phyloP scores from a whole-genome alignment of 2,797 vertebrate genomes.

The Discoglossus pictus region DNA sequence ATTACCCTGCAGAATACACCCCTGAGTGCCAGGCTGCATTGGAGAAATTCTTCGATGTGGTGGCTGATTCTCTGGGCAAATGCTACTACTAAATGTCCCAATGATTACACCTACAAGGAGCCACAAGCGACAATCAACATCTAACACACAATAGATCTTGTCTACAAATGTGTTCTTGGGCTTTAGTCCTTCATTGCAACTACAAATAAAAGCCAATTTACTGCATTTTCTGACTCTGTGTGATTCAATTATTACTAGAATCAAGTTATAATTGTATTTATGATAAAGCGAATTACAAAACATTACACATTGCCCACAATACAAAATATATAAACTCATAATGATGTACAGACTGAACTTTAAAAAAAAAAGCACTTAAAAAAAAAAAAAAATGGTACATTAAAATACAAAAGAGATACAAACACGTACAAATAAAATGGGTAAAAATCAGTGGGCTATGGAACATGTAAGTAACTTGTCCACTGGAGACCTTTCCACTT shows the following conservation, averaged over 20 bases:
- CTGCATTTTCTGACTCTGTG: background rate
- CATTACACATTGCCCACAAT: no score
- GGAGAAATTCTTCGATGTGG: slow-evolving; percentile 67
- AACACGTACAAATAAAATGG: no score
- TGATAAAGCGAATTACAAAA: no score
- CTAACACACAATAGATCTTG: background rate
- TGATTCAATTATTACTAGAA: background rate
- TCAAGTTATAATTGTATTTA: background rate
- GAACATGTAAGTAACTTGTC: no score
- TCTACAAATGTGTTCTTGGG: background rate
- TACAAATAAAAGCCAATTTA: slow-evolving; percentile 34
- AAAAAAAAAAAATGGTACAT: no score
- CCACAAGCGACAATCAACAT: slow-evolving; percentile 14
- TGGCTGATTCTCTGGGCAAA: slow-evolving; percentile 65
- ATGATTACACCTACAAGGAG: background rate
- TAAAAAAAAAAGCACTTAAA: no score
- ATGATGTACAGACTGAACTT: no score
- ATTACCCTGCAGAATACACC: slow-evolving; percentile 60
- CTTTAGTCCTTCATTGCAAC: slow-evolving; percentile 4
- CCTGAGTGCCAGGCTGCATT: slow-evolving; percentile 64
- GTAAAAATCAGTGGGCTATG: no score
- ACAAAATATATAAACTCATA: no score
- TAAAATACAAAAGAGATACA: no score
- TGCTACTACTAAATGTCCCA: slow-evolving; percentile 66
- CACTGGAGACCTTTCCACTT: no score